Evolutionary conservation across 2,888 invertebrate species (phyloP).

Genomic region (Eudemis profundana): DNA sequence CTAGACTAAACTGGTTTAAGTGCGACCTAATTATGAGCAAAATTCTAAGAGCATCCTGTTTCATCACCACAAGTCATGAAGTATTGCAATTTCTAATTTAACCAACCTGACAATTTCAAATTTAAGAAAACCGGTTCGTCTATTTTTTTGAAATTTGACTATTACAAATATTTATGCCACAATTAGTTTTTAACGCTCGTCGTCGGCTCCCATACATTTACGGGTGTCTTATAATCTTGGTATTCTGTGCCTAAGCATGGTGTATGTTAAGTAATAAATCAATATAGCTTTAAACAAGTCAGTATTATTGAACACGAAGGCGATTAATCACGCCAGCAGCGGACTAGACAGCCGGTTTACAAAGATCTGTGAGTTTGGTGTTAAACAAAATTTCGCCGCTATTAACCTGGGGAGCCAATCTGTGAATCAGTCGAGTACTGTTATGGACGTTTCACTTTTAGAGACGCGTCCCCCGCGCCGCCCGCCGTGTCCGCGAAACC

Average conservation of each 20-base stretch:
- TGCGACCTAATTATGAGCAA: constrained; percentile 47
- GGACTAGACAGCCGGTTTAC: constrained; percentile 7
- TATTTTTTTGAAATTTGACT: background rate
- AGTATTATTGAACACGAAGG: background rate
- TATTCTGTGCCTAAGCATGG: too few species aligned
- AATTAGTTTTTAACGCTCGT: too few species aligned
- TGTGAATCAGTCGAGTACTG: constrained; percentile 61
- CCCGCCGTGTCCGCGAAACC: constrained; percentile 72
- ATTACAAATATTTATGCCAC: background rate
- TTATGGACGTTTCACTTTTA: constrained; percentile 81
- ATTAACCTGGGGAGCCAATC: constrained; percentile 33
- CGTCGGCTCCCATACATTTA: too few species aligned
- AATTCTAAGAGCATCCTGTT: constrained; percentile 44
- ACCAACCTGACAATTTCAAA: constrained; percentile 20
- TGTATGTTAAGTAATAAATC: too few species aligned
- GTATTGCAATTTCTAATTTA: constrained; percentile 21
- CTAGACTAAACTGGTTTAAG: constrained; percentile 28
- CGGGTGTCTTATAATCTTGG: background rate
- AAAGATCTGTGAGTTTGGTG: constrained; percentile 15
- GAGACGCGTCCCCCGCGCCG: constrained; percentile 59
- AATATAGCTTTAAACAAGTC: background rate
- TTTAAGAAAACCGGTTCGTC: background rate
- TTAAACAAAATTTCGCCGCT: constrained; percentile 23
- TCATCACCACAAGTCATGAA: constrained; percentile 15
- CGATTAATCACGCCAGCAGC: constrained; percentile 1